phyloP scores from a whole-genome alignment of 2,113 vertebrate species.

The Cryptotis parvus region DNA sequence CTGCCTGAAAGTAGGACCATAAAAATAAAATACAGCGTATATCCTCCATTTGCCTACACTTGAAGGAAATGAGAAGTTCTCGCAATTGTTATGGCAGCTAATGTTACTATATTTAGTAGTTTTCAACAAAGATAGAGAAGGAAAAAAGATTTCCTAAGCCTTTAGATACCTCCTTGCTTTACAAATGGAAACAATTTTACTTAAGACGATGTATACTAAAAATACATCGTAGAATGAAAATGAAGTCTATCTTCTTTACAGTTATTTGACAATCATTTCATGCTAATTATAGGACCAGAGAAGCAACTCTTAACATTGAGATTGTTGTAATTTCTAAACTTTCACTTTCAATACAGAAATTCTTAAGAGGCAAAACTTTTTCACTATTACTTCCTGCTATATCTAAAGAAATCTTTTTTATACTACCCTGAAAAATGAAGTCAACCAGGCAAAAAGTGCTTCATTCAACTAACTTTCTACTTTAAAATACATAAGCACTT shows the following conservation, averaged over 20 bases:
- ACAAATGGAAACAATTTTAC: conserved; percentile 52
- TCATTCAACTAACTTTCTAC: neutral
- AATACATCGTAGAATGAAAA: conserved; percentile 57
- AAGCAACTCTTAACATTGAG: conserved; percentile 42
- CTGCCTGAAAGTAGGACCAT: conserved; percentile 76
- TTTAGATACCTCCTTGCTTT: conserved; percentile 39
- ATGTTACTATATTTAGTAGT: conserved; percentile 65
- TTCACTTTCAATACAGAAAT: conserved; percentile 52
- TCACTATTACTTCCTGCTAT: neutral
- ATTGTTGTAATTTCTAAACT: conserved; percentile 31
- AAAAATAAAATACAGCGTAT: conserved; percentile 82
- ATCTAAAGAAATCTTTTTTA: neutral
- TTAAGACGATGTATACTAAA: conserved; percentile 60
- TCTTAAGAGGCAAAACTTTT: neutral
- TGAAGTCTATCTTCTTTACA: conserved; percentile 37
- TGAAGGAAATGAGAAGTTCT: conserved; percentile 83
- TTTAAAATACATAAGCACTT: neutral
- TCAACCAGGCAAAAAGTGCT: neutral
- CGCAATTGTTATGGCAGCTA: conserved; percentile 69
- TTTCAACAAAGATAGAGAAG: conserved; percentile 55
- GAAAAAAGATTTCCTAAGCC: neutral
- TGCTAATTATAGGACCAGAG: conserved; percentile 47
- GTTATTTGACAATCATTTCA: conserved; percentile 57
- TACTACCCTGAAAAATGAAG: conserved; percentile 12
- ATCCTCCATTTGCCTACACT: conserved; percentile 81